Percentiles rank a stretch among this genome's conserved stretches.
phyloP scores from a whole-genome alignment of 2,888 invertebrate species.

The Nasonovia ribisnigri region DNA sequence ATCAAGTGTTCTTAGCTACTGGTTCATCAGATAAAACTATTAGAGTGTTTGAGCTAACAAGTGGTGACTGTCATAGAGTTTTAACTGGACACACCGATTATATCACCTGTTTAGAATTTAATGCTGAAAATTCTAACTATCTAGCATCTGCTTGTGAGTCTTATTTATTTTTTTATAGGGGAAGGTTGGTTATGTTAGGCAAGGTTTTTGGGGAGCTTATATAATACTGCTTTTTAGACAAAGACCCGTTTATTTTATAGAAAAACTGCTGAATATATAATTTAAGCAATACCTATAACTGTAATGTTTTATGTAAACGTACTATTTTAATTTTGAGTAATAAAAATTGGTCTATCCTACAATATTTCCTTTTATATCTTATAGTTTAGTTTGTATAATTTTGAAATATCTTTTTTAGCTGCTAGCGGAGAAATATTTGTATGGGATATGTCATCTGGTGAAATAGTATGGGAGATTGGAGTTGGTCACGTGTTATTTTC shows the following conservation, averaged over 20 bases:
- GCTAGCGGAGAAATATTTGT: constrained; percentile 61
- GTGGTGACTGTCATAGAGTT: constrained; percentile 85
- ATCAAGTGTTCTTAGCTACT: constrained; percentile 88
- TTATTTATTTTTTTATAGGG: background rate
- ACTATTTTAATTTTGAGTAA: background rate
- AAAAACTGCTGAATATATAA: background rate
- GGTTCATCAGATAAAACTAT: constrained; percentile 92
- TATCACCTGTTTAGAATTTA: constrained; percentile 84
- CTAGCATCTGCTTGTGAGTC: constrained; percentile 84
- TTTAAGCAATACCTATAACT: background rate
- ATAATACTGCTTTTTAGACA: background rate
- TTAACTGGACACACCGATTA: constrained; percentile 81
- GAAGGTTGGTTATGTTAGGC: background rate
- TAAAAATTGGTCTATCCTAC: background rate
- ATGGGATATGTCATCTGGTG: constrained; percentile 61
- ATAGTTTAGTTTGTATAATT: background rate
- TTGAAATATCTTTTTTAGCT: constrained; percentile 50
- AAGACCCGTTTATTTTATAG: background rate
- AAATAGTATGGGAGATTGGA: constrained; percentile 34
- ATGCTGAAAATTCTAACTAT: constrained; percentile 83
- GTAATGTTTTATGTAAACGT: background rate
- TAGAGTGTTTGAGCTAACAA: constrained; percentile 87
- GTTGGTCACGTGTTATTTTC: background rate
- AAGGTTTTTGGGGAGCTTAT: background rate
- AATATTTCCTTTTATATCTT: background rate